Base-by-base conservation (phyloP, 2,797 vertebrate species). In the Iguana delicatissima region DNA sequence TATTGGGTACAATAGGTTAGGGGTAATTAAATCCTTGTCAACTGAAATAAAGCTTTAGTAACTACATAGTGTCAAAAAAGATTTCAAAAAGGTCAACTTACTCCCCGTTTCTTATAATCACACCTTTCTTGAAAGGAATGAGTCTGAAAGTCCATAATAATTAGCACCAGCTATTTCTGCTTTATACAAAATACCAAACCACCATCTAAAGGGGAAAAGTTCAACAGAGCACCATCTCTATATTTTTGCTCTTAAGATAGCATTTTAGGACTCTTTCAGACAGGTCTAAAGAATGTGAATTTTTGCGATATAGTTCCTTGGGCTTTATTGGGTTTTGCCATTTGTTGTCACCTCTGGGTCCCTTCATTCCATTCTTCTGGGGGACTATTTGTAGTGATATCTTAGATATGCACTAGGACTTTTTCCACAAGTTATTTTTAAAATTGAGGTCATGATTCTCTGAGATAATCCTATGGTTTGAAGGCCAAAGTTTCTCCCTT, bases 1-100 rank as follows among this genome's bases (percentile, higher is more conserved):
- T 64, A 79, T n/a, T 26, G 9, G 16, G 57, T 79, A 35, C 86
- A 64, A 79, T 62, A 87, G 57, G 57, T 77, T 89, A 55, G 57
- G 59, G 29, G 32, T 52, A 52, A 77, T 89, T 32, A 38, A 77
- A 64, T 52, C 42, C 73, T 67, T 89, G 57, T 67, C 81, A 84
- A 76, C 32, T 50, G n/a, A 84, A 84, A 79, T 67, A 84, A 89
- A 84, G 57, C 26, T 67, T 76, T 64, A 64, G 22, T 74, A 77
- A 52, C 1, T 29, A 46, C 46, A 62, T 46, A 9, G 29, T 46
- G 50, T 82, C 64, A 88, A 73, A 88, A 57, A 76, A n/a, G 20
- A 29, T 50, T 12, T 76, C 52, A 1, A 46, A 84, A 57, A 20
- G 38, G 13, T 77, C 69, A 84, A 1, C 3, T 77, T 46, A 84